Base-by-base conservation (phyloP, 1,140 invertebrate genomes). In the Trichonephila clavata region DNA sequence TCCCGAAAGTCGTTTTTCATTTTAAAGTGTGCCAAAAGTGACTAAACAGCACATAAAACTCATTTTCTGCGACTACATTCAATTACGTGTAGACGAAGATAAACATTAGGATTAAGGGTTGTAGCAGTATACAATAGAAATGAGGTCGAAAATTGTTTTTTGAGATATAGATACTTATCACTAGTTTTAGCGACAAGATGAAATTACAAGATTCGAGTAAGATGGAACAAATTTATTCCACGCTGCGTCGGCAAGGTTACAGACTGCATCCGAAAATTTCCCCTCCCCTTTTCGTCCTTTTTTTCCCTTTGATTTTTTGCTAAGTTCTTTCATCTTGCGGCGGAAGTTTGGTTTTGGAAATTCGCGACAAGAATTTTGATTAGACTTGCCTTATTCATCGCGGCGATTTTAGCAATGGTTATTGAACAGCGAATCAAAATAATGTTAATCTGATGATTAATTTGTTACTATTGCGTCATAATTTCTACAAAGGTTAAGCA, bases 61-160 rank as follows among this genome's bases (percentile, higher is more conserved):
- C 32, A 39, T 39, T 77, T 77, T 77, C 71, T 77, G 27, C 14
- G 71, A 27, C 71, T 59, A 84, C 57, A 84, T 87, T 87, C 86
- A 63, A 87, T 87, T 87, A 87, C 86, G 32, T 77, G 59, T 39
- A 87, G 86, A 87, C 86, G 63, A 27, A 87, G 86, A 10, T 60
- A 87, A 87, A 87, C 86, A 87, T 87, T 63, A 14, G 86, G 86
- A 61, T 87, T 87, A 87, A 87, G 86, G 86, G 86, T 87, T 87
- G 61, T 57, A 87, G 71, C 27, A 77, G 27, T 6, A 39, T 77
- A 87, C 61, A 87, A 87, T 39, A 63, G 59, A 87, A 87, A 87
- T 87, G 60, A 87, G 86, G 86, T 87, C 86, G 86, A 63, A 87
- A 92, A 92, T 92, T 92, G 91, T 92, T 92, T 92, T 90, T 77